Percentiles rank a stretch among this genome's conserved stretches.
These are phyloP conservation scores for Drosophila meridionalis DNA, from an alignment of 2,888 invertebrate species.

Conservation along the genomic window DNA sequence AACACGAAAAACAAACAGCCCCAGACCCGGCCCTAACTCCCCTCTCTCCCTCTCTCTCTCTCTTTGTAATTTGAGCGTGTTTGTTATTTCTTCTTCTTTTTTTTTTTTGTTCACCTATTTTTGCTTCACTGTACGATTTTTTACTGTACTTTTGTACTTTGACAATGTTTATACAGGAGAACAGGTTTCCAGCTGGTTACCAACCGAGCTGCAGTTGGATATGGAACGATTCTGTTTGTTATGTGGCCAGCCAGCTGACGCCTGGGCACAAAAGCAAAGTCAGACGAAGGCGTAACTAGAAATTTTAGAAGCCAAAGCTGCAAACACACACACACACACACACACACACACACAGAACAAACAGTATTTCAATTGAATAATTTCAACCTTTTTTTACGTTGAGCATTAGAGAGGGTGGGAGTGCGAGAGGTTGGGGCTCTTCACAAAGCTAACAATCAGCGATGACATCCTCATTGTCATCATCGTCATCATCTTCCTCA, in stretches of 20 bases:
- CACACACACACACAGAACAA: constrained; percentile 53
- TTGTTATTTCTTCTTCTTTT: constrained; percentile 20
- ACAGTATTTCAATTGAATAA: constrained; percentile 73
- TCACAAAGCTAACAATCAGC: constrained; percentile 45
- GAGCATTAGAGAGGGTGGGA: not conserved
- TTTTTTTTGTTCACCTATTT: constrained; percentile 11
- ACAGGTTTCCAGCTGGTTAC: constrained; percentile 46
- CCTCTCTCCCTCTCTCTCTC: not conserved
- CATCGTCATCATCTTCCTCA: constrained; percentile 31
- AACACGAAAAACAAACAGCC: constrained; percentile 67
- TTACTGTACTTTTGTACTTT: constrained; percentile 46
- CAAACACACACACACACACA: constrained; percentile 26
- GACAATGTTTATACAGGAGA: constrained; percentile 65
- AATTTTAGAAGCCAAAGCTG: constrained; percentile 38
- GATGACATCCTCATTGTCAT: constrained; percentile 16
- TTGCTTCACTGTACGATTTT: not conserved
- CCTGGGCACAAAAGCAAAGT: constrained; percentile 47
- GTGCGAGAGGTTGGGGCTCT: not conserved
- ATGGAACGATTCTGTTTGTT: constrained; percentile 55
- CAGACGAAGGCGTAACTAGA: constrained; percentile 28
- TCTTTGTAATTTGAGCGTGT: constrained; percentile 45
- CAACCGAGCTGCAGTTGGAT: constrained; percentile 27
- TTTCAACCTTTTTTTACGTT: constrained; percentile 34
- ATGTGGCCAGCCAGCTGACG: constrained; percentile 57
- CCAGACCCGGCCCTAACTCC: not conserved